phyloP scores from a whole-genome alignment of 2,888 invertebrate genomes.

The Aspidapion aeneum region DNA sequence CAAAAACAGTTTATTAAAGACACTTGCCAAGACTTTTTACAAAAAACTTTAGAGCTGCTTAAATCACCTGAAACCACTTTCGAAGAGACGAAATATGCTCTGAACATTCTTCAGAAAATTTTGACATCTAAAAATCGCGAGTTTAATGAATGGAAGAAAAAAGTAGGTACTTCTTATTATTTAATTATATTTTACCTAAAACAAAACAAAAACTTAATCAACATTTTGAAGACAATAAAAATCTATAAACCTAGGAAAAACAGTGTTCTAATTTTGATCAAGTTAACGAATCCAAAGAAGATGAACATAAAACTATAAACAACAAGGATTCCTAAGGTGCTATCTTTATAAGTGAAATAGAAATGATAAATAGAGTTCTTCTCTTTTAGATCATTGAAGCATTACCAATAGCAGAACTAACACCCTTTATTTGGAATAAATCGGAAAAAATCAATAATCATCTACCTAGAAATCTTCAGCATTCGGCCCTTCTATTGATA shows the following conservation, averaged over 20 bases:
- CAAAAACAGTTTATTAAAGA: slow-evolving; percentile 34
- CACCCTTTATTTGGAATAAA: slow-evolving; percentile 34
- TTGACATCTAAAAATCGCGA: slow-evolving; percentile 30
- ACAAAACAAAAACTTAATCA: too few species aligned
- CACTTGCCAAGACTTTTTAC: slow-evolving; percentile 31
- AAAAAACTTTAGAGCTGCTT: slow-evolving; percentile 34
- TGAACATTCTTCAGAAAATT: slow-evolving; percentile 41
- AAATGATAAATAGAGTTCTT: too few species aligned
- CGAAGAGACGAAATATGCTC: slow-evolving; percentile 34
- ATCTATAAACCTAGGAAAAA: too few species aligned
- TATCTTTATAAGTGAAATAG: too few species aligned
- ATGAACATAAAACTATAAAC: too few species aligned
- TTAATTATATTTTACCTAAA: too few species aligned
- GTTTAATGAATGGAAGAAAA: slow-evolving; percentile 37
- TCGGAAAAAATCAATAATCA: too few species aligned
- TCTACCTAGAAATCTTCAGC: slow-evolving; percentile 38
- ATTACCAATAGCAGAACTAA: slow-evolving; percentile 33
- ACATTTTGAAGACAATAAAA: too few species aligned
- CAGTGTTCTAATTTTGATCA: too few species aligned
- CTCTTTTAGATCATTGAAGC: slow-evolving; percentile 36
- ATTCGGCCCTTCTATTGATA: slow-evolving; percentile 39
- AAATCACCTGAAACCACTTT: slow-evolving; percentile 27
- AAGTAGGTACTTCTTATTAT: too few species aligned
- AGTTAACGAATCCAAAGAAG: too few species aligned
- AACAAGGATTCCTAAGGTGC: too few species aligned